Percentiles rank a stretch among this genome's conserved stretches.
These are phyloP conservation scores for Dryocosmus kuriphilus DNA, from an alignment of 2,888 invertebrate species.

Conservation along the genomic window DNA sequence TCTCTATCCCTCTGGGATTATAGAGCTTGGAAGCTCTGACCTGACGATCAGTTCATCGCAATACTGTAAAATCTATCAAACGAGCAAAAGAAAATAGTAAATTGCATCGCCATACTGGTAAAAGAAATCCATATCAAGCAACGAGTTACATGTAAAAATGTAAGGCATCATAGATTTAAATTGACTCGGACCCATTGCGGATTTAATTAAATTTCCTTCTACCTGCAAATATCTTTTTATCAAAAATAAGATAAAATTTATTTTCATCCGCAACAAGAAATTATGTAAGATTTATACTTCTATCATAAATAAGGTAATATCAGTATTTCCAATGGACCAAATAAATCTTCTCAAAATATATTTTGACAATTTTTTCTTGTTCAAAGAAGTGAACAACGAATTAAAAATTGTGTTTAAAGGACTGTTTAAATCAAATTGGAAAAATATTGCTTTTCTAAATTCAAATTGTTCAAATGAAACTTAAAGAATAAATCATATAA, in stretches of 20 bases:
- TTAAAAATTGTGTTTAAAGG: no score
- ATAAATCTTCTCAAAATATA: no score
- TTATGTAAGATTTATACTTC: no score
- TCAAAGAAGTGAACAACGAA: no score
- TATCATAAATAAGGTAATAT: no score
- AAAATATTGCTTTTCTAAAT: no score
- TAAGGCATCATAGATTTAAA: background rate
- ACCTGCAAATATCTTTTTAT: background rate
- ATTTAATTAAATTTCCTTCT: background rate
- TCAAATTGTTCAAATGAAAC: no score
- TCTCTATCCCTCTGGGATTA: conserved; percentile 52
- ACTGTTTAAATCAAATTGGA: no score
- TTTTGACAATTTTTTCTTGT: no score
- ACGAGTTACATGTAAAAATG: background rate
- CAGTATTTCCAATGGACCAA: no score
- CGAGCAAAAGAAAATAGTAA: conserved; percentile 23
- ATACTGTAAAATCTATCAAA: conserved; percentile 26
- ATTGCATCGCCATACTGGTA: conserved; percentile 13
- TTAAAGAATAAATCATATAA: no score
- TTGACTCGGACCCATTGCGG: background rate
- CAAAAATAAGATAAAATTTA: background rate
- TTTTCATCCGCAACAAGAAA: background rate
- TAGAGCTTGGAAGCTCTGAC: conserved; percentile 53
- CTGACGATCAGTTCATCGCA: conserved; percentile 48
- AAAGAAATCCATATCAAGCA: background rate